Evolutionary conservation across 1,140 invertebrate genomes (phyloP).

Genomic region (Drosophila nikananu): DNA sequence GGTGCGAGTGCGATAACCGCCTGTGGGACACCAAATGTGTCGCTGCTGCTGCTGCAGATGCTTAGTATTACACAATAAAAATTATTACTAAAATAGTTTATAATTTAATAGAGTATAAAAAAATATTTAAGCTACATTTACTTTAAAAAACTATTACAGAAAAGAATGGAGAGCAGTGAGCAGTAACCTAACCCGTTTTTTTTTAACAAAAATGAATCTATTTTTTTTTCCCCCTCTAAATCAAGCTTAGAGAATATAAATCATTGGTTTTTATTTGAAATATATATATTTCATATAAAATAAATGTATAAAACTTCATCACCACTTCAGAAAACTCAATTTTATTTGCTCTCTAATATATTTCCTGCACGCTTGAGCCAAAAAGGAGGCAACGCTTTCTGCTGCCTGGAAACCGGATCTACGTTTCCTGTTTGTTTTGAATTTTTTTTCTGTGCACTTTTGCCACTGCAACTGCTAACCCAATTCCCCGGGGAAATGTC

Average conservation of each 20-base stretch:
- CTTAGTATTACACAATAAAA: slow-evolving; percentile 6
- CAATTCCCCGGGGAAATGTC: slow-evolving; percentile 65
- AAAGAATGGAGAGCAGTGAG: neutral
- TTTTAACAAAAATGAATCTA: too few relatives aligned
- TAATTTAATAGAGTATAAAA: neutral
- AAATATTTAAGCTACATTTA: neutral
- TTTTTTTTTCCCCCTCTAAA: neutral
- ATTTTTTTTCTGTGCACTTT: slow-evolving; percentile 1
- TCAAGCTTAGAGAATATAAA: neutral
- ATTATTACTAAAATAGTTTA: too few relatives aligned
- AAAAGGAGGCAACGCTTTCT: neutral
- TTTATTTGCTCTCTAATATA: neutral
- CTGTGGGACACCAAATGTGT: slow-evolving; percentile 20
- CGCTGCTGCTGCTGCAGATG: slow-evolving; percentile 11
- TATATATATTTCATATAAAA: too few relatives aligned
- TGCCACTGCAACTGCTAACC: slow-evolving; percentile 61
- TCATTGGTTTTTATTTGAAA: accelerated
- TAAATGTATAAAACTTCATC: neutral
- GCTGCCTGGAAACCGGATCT: neutral
- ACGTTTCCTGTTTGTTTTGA: neutral
- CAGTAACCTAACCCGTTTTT: neutral
- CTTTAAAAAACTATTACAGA: neutral
- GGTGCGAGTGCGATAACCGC: slow-evolving; percentile 50
- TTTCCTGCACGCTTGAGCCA: neutral
- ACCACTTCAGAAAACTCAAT: neutral